Base-by-base conservation (phyloP, 2,888 invertebrate species). In the Eurois occulta region DNA sequence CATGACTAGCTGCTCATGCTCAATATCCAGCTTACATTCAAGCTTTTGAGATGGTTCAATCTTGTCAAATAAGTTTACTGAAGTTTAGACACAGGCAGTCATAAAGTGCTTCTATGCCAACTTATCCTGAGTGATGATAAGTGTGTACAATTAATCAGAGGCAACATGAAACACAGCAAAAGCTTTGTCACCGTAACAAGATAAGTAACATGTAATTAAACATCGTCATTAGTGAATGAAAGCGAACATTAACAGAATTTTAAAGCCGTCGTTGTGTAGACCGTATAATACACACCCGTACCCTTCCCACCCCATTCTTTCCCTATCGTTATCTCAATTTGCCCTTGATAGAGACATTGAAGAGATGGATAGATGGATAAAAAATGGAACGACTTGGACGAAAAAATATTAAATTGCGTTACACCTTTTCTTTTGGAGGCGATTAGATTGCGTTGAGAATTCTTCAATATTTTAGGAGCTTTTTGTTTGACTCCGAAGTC, bases 281-380 rank as follows among this genome's bases (percentile, higher is more conserved):
- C 73, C 66, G 80, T 77, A 73, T 83, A 75, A 77, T 67, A 71
- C 55, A 80, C 69, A 80, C 81, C 82, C 70, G 80, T 71, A 78
- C 72, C 80, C 80, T 74, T 73, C 73, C 82, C 73, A 85, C 84
- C 87, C 87, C 86, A 88, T 88, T 88, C 86, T 88, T 80, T 89
- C 89, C 89, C 91, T 89, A 88, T 93, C 92, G 94, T 94, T 94
- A 94, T 94, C 94, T 91, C 91, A 91, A 93, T 92, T 91, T 92
- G 91, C 91, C 90, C 92, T 91, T 90, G 90, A 95, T 94, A 91
- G 92, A 95, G 94, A 94, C 93, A 92, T 95, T 92, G 90, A 70
- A 84, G 64, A 87, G 80, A 83, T 80, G 69, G 80, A 79, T 80
- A 75, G 78, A 77, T 77, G 77, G 62, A 85, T 83, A 88, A 88